Evolutionary conservation across 2,797 vertebrate genomes (phyloP).

Genomic region (Stomatorhinus walkeri): DNA sequence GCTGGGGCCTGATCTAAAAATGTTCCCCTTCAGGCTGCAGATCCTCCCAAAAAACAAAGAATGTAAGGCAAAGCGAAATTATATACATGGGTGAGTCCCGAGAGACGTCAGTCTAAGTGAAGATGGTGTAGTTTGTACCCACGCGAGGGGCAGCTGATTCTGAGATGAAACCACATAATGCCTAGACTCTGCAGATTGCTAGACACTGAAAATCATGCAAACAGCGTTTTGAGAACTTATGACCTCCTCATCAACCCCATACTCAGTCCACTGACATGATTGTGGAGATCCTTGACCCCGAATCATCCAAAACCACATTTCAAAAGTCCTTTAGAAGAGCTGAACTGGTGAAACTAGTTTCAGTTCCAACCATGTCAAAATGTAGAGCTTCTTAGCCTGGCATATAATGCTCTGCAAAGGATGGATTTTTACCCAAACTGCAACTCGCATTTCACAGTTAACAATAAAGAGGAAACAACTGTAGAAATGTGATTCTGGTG

Average conservation of each 20-base stretch:
- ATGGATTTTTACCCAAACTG: constrained; percentile 4
- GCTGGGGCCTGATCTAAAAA: not conserved
- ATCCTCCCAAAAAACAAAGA: not conserved
- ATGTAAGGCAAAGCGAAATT: not conserved
- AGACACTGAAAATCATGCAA: not conserved
- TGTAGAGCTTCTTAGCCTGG: not conserved
- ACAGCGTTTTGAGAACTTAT: not conserved
- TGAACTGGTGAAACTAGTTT: not conserved
- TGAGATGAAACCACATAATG: not conserved
- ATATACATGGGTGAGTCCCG: not conserved
- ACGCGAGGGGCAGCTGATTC: not conserved
- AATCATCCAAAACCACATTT: not conserved
- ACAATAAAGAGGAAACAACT: constrained; percentile 22
- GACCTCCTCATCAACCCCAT: not conserved
- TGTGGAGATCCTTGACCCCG: not conserved
- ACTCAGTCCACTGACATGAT: not conserved
- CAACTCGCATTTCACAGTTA: not conserved
- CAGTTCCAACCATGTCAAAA: not conserved
- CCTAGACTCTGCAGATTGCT: not conserved
- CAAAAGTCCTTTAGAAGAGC: not conserved
- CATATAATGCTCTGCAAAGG: not conserved
- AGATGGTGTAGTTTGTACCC: not conserved
- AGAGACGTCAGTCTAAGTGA: not conserved
- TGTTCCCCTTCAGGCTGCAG: not conserved
- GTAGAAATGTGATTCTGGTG: not conserved